Percentiles rank a stretch among this genome's conserved stretches.
These are phyloP conservation scores for Scaptomyza hsui DNA, from an alignment of 1,140 invertebrate species.

Conservation along the genomic window DNA sequence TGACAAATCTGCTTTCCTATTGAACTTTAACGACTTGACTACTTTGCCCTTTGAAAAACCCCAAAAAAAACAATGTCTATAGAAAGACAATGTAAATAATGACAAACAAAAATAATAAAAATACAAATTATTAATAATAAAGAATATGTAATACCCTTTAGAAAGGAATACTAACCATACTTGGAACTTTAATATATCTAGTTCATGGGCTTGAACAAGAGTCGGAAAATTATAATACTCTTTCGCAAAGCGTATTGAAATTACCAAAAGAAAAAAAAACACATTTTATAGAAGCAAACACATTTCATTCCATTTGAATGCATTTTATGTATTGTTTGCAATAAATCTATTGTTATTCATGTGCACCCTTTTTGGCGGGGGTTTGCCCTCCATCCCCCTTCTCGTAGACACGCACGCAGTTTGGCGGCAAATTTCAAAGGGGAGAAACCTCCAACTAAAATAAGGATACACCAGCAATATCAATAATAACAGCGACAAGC, in stretches of 20 bases:
- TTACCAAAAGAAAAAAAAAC: constrained; percentile 12
- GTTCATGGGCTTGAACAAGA: background rate
- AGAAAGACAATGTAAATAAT: constrained; percentile 11
- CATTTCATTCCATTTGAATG: constrained; percentile 70
- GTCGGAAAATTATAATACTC: constrained; percentile 2
- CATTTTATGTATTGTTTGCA: constrained; percentile 72
- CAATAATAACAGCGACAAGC: constrained; percentile 47
- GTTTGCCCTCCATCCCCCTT: too few relatives aligned
- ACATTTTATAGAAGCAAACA: constrained; percentile 40
- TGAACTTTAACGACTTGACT: constrained; percentile 3
- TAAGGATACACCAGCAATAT: constrained; percentile 59
- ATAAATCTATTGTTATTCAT: constrained; percentile 80
- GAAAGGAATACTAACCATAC: background rate
- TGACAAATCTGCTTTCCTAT: background rate
- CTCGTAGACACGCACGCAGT: constrained; percentile 11
- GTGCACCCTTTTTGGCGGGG: constrained; percentile 1
- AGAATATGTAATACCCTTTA: background rate
- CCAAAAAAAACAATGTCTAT: constrained; percentile 9
- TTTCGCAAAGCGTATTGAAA: constrained; percentile 5
- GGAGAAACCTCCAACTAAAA: background rate
- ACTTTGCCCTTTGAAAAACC: background rate
- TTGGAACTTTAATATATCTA: too few relatives aligned
- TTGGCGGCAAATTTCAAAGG: constrained; percentile 59
- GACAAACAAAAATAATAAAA: background rate
- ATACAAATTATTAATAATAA: background rate